Conservation (phyloP, 2,113 vertebrate species). For the Canis aureus region DNA sequence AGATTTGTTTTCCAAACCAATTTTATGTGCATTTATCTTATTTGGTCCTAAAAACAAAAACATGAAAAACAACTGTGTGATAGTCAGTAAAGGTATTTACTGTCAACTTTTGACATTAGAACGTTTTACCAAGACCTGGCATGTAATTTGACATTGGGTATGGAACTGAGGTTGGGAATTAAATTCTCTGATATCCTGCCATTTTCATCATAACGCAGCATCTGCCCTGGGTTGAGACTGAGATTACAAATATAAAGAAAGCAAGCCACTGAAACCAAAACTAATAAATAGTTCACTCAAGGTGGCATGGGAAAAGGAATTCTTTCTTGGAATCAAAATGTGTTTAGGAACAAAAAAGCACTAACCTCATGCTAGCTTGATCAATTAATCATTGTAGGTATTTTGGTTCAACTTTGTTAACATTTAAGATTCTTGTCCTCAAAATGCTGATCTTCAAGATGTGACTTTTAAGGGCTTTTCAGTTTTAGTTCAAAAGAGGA, state of each 20-base stretch:
- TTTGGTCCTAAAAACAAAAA: not conserved
- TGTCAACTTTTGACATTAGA: not conserved
- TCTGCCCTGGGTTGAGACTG: not conserved
- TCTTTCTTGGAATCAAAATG: conserved; percentile 49
- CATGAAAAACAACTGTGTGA: not conserved
- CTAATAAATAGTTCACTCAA: not conserved
- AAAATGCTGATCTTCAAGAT: conserved; percentile 66
- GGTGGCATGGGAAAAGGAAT: not conserved
- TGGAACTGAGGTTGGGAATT: not conserved
- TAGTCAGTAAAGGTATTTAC: not conserved
- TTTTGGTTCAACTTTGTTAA: conserved; percentile 75
- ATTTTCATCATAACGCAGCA: not conserved
- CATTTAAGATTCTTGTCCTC: conserved; percentile 75
- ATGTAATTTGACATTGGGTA: not conserved
- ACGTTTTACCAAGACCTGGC: not conserved
- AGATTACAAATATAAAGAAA: not conserved
- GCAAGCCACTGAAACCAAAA: not conserved
- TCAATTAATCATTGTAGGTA: conserved; percentile 51
- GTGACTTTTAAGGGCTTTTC: conserved; percentile 56
- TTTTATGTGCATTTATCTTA: not conserved
- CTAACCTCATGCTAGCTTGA: not conserved
- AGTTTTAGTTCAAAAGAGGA: conserved; percentile 71
- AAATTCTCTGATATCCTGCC: not conserved
- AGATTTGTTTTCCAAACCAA: conserved; percentile 22
- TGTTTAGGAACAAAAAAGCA: conserved; percentile 42